phyloP scores from a whole-genome alignment of 2,113 vertebrate genomes.

The Xiphophorus maculatus region DNA sequence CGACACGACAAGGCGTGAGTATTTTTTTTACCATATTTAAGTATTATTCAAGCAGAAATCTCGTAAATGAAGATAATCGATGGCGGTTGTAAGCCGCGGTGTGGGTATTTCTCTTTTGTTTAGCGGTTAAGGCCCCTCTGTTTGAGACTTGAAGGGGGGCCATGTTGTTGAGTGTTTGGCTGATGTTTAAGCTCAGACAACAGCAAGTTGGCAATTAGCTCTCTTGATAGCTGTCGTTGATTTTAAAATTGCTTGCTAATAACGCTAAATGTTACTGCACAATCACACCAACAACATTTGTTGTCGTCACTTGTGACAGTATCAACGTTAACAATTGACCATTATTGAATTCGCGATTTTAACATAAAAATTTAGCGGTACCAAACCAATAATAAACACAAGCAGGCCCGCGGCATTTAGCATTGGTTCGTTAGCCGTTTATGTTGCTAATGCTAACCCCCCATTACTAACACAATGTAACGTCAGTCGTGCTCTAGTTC shows the following conservation, averaged over 20 bases:
- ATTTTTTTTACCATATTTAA: conserved; percentile 14
- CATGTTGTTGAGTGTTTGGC: conserved; percentile 78
- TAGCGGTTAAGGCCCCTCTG: conserved; percentile 78
- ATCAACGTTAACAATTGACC: accelerated
- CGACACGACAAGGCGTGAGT: conserved; percentile 74
- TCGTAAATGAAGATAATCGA: background rate
- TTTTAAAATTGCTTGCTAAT: background rate
- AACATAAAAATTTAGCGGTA: conserved; percentile 37
- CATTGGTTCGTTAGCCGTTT: conserved; percentile 37
- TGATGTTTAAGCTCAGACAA: conserved; percentile 62
- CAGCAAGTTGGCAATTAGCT: conserved; percentile 54
- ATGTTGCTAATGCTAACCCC: conserved; percentile 26
- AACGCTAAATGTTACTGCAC: background rate
- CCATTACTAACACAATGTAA: background rate
- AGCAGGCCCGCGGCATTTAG: conserved; percentile 59
- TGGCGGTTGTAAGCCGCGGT: conserved; percentile 34
- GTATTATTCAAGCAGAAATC: background rate
- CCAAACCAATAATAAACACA: conserved; percentile 58
- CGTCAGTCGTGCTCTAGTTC: background rate
- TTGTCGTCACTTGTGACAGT: accelerated
- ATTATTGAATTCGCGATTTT: background rate
- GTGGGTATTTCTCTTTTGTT: conserved; percentile 81
- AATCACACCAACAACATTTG: accelerated
- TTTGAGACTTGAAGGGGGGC: conserved; percentile 79
- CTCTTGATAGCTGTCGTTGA: conserved; percentile 13